Evolutionary conservation across 2,888 invertebrate species (phyloP), one percentile per base, ranked within the genome.

Genomic region (Hoplodrina blanda): DNA sequence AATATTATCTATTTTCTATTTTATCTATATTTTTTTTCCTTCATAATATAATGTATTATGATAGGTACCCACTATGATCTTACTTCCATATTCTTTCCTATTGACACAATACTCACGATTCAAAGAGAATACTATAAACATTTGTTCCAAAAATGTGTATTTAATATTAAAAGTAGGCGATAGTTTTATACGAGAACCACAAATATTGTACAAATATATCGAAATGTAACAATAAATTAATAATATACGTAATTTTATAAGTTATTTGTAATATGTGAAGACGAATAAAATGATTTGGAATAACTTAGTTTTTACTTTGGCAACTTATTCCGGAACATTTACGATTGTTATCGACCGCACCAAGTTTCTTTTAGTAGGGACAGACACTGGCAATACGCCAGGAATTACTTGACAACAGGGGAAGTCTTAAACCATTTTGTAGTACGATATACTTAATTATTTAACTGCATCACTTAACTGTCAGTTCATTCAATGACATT

Each of bases 211-310:
- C 83, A 83, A 83, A 83, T 76, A 83, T 81, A 81, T 81, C 64
- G 61, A 81, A 81, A 66, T 90, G 82, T 89, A 89, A 87, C 82
- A 82, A 85, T 84, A 85, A 80, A 80, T 84, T 55, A 68, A 74
- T 85, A 85, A 83, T 88, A 82, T 90, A 91, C 79, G 89, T 91
- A 89, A 89, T 80, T 90, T 90, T 91, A 83, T 94, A 94, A 94
- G 92, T 93, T 94, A 94, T 93, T 93, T 93, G 91, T 94, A 93
- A 87, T 83, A 85, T 87, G 81, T 86, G 89, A 85, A 88, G 88
- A 88, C 69, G 84, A 94, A 92, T 94, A 92, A 95, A 94, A 92
- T 88, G 91, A 92, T 94, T 94, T 94, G 87, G 70, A 88, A 88
- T 85, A 85, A 71, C 5, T 69, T 71, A 70, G 54, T 77, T 73